These are phyloP conservation scores for Timandra comae DNA, from an alignment of 2,888 invertebrate species.

Conservation along the genomic window DNA sequence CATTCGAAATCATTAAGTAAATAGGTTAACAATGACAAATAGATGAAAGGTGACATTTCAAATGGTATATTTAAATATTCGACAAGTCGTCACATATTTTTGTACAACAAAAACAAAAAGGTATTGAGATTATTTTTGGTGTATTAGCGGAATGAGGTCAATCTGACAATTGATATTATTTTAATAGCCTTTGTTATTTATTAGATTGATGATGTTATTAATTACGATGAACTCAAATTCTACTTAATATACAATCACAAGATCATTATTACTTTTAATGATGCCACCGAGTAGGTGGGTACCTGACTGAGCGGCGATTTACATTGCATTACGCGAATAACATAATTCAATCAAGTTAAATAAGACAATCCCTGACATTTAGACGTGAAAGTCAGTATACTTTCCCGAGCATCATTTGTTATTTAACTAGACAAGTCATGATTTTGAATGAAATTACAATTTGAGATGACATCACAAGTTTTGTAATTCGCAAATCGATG, in stretches of 20 bases:
- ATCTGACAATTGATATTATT: no score
- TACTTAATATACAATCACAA: no score
- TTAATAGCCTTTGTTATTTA: no score
- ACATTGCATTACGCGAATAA: conserved; percentile 7
- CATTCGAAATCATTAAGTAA: conserved; percentile 46
- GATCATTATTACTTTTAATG: no score
- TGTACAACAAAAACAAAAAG: neutral
- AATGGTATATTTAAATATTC: no score
- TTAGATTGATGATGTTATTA: no score
- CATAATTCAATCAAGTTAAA: conserved; percentile 21
- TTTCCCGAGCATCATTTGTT: conserved; percentile 21
- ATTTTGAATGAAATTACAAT: conserved; percentile 18
- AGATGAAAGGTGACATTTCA: conserved; percentile 32
- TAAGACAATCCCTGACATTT: conserved; percentile 23
- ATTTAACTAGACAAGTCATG: conserved; percentile 23
- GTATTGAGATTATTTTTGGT: no score
- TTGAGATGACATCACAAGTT: conserved; percentile 33
- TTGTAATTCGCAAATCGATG: conserved; percentile 26
- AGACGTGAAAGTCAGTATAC: conserved; percentile 18
- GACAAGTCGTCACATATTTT: no score
- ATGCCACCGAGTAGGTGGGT: no score
- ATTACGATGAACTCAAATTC: no score
- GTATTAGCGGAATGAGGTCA: no score
- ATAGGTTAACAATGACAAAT: conserved; percentile 53
- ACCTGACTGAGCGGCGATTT: conserved; percentile 3